Evolutionary conservation across 2,888 invertebrate genomes (phyloP), one percentile per base, ranked within the genome.

Genomic region (Pollenia labialis): DNA sequence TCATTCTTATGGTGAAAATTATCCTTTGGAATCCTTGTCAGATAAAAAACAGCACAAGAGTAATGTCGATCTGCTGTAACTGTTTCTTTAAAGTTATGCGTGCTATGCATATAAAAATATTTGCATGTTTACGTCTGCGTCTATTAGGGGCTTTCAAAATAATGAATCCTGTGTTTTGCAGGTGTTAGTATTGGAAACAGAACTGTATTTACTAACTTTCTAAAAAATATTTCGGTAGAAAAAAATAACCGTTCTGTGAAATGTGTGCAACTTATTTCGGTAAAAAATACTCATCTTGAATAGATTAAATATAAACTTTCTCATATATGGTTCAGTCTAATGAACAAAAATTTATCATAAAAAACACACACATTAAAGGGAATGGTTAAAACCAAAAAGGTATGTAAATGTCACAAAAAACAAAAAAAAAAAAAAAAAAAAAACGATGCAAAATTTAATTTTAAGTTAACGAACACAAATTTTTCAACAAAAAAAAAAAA

Each of bases 91-190:
- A 71, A 84, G 83, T 72, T 79, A 77, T 84, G 77, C 83, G 83
- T 84, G 77, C 56, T 60, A 58, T 84, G 83, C 83, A 84, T 84
- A 66, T 79, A 66, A 72, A 84, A 84, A 79, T 84, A 84, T 84
- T 84, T 79, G 42, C 50, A 60, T 74, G 58, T 56, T 74, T 66
- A 66, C 44, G 42, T 42, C 40, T 16, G 40, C 40, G n/a, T 52
- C 9, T 9, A 71, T 54, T 71, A 71, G 54, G 71, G 71, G 4
- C 14, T 8, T 56, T 9, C 54, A 54, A 16, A 58, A 58, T 12
- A 10, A 10, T 10, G 9, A 56, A 32, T 32, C 32, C 32, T 32
- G 2, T 32, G 2, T 4, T 32, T 32, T 32, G 32, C 32, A 32
- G 32, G 32, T 32, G 32, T 32, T 32, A 32, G 4, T 6, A 32